phyloP scores from a whole-genome alignment of 2,888 invertebrate genomes.

The Pollenia angustigena region DNA sequence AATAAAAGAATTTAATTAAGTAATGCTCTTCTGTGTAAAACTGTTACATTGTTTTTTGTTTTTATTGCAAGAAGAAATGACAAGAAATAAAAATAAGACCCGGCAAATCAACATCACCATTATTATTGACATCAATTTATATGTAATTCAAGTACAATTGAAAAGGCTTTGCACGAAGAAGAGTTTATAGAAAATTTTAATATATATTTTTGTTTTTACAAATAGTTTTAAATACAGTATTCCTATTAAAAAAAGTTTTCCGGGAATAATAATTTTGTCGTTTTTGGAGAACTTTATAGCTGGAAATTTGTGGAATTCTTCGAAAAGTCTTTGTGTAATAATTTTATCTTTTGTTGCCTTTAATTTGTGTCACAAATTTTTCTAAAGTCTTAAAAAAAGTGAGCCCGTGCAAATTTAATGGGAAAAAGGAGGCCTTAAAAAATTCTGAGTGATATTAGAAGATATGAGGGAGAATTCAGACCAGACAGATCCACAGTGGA shows the following conservation, averaged over 20 bases:
- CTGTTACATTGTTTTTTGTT: not conserved
- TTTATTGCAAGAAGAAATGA: not conserved
- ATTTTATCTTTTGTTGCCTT: not conserved
- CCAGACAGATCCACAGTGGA: too few species aligned
- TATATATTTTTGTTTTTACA: not conserved
- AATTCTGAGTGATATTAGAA: too few species aligned
- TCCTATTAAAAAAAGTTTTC: too few species aligned
- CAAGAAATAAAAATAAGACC: conserved; percentile 19
- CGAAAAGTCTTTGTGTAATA: not conserved
- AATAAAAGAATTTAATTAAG: conserved; percentile 60
- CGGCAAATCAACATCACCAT: conserved; percentile 37
- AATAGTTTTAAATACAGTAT: too few species aligned
- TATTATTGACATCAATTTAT: conserved; percentile 56
- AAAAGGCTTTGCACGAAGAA: conserved; percentile 19
- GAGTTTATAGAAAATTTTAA: not conserved
- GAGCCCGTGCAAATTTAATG: too few species aligned
- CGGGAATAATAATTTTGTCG: too few species aligned
- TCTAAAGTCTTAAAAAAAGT: too few species aligned
- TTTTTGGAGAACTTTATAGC: too few species aligned
- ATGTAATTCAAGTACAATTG: conserved; percentile 41
- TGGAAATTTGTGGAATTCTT: too few species aligned
- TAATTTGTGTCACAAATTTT: too few species aligned
- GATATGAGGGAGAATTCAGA: too few species aligned
- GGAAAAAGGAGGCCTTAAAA: too few species aligned
- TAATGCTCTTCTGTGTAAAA: conserved; percentile 28